phyloP scores from a whole-genome alignment of 2,888 invertebrate genomes.

The Cyclophora punctaria region DNA sequence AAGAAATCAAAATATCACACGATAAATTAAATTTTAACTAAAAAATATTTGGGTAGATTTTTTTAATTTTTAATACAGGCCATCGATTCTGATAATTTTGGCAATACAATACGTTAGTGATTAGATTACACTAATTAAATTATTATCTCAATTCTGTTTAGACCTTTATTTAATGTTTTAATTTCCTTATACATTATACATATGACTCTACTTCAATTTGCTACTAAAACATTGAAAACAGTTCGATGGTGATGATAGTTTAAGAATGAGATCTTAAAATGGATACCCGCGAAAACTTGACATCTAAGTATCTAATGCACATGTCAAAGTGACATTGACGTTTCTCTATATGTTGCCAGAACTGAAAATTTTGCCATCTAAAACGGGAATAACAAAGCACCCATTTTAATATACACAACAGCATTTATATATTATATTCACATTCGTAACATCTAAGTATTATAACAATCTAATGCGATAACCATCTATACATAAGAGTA shows the following conservation, averaged over 20 bases:
- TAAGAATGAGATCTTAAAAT: no score
- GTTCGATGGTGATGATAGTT: no score
- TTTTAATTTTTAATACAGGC: slow-evolving; percentile 30
- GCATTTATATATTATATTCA: slow-evolving; percentile 43
- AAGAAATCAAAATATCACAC: slow-evolving; percentile 35
- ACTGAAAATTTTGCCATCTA: not conserved
- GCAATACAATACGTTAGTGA: slow-evolving; percentile 4
- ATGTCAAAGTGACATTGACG: not conserved
- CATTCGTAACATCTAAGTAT: slow-evolving; percentile 51
- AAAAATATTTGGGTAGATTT: slow-evolving; percentile 32
- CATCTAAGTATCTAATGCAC: slow-evolving; percentile 1
- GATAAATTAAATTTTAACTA: slow-evolving; percentile 5
- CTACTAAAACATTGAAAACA: no score
- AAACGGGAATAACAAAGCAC: slow-evolving; percentile 30
- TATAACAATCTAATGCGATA: slow-evolving; percentile 56
- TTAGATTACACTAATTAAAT: no score
- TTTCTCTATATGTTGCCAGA: not conserved
- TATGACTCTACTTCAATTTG: no score
- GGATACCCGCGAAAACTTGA: no score
- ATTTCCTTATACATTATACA: no score
- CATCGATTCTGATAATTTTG: slow-evolving; percentile 6
- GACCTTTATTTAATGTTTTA: no score
- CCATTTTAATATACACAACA: slow-evolving; percentile 48
- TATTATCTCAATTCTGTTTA: no score
- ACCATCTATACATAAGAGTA: slow-evolving; percentile 36